Conservation (phyloP, 2,797 vertebrate species). For the Cyprinodon diabolis region DNA sequence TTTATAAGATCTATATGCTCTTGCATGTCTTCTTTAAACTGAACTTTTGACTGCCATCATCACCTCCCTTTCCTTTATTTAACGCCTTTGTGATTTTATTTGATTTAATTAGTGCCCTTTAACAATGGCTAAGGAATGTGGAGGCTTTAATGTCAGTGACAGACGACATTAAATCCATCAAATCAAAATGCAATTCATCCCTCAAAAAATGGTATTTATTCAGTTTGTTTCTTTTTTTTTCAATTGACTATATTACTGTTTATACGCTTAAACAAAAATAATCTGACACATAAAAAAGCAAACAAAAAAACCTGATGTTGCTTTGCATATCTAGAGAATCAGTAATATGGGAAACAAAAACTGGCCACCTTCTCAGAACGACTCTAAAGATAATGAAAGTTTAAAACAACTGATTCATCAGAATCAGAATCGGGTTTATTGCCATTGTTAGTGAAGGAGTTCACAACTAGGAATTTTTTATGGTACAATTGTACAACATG, state of each 20-base stretch:
- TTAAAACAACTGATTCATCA: conserved; percentile 11
- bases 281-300: not conserved
- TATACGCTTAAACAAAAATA: not conserved
- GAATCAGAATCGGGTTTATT: not conserved
- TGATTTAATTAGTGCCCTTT: not conserved
- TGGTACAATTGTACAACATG: too few relatives aligned
- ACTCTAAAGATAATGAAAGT: not conserved
- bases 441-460: not conserved
- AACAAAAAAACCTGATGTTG: too few relatives aligned
- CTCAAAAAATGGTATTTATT: not conserved
- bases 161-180: not conserved
- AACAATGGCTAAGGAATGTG: not conserved
- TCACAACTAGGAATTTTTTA: not conserved
- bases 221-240: not conserved
- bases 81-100: not conserved
- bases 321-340: not conserved
- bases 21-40: not conserved
- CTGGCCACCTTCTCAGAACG: conserved; percentile 16
- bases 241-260: not conserved
- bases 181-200: not conserved
- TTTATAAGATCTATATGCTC: not conserved
- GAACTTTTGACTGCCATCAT: not conserved
- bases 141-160: not conserved
- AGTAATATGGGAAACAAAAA: conserved; percentile 17
- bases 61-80: not conserved